phyloP scores from a whole-genome alignment of 1,140 invertebrate species.

The Eulimnadia texana region DNA sequence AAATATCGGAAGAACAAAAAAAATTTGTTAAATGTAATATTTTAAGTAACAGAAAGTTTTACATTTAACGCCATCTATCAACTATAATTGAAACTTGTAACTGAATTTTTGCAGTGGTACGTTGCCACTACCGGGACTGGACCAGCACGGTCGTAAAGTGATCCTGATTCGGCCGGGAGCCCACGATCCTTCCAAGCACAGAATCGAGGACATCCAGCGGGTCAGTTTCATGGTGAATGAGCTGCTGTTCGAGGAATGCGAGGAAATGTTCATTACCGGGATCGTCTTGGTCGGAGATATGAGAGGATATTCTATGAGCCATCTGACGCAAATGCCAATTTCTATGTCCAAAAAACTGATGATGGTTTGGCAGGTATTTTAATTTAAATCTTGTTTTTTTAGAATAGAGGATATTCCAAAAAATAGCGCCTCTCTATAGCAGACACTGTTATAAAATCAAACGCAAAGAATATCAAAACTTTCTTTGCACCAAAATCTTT shows the following conservation, averaged over 20 bases:
- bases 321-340: slow-evolving; percentile 21
- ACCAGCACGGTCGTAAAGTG: slow-evolving; percentile 57
- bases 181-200: slow-evolving; percentile 32
- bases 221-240: slow-evolving; percentile 32
- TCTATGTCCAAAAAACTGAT: slow-evolving; percentile 23
- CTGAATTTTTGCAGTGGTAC: slow-evolving; percentile 41
- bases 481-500: too few relatives aligned
- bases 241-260: slow-evolving; percentile 32
- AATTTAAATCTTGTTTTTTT: too few relatives aligned
- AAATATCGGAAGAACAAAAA: background rate
- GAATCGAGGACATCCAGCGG: slow-evolving; percentile 28
- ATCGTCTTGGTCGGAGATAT: slow-evolving; percentile 22
- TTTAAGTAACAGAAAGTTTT: too few relatives aligned
- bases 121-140: slow-evolving; percentile 58
- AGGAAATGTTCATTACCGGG: slow-evolving; percentile 20
- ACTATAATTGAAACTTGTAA: too few relatives aligned
- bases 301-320: slow-evolving; percentile 20
- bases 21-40: too few relatives aligned
- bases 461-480: too few relatives aligned
- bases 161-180: slow-evolving; percentile 41
- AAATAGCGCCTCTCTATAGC: too few relatives aligned
- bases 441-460: too few relatives aligned
- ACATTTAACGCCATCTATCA: too few relatives aligned
- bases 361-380: slow-evolving; percentile 23
- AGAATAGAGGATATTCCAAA: too few relatives aligned